Base-by-base conservation (phyloP, 2,113 vertebrate genomes). In the Microcebus griseorufus region DNA sequence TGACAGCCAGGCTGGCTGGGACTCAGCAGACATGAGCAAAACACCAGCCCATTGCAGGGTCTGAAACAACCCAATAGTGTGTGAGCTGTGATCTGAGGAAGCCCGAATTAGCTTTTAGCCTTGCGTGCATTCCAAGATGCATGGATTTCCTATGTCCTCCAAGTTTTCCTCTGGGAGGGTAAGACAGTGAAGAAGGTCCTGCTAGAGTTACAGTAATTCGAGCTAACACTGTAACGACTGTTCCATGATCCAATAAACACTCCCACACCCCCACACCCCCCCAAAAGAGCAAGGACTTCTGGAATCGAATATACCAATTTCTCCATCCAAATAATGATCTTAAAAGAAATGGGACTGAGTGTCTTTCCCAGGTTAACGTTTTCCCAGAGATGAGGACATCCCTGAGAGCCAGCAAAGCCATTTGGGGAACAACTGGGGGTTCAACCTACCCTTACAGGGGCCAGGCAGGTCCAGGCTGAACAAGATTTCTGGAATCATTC, bases 341-440 rank as follows among this genome's bases (percentile, higher is more conserved):
- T 86, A 17, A 55, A 14, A 73, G 48, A 93, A 80, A 87, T 73
- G 29, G 55, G 12, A 32, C 20, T 37, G 62, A 78, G n/a, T 64
- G 27, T 62, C 20, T 48, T 42, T 85, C 80, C 39, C 64, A 69
- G 3, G 18, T n/a, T 58, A 82, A 53, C 16, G 45, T 55, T n/a
- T 17, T 65, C 34, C 83, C 53, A 82, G 84, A 78, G 11, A 17
- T 70, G 39, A 82, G 79, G 34, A 58, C 25, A 92, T 29, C 34
- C 55, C 53, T 53, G 17, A 88, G 42, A 82, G 82, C 60, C 67
- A 88, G 76, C 37, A 95, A 88, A 95, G 42, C 37, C 45, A 88
- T 64, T 60, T 12, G 45, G 51, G 42, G 10, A 64, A 6, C 58
- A 55, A 42, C 2, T 42, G 9, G 39, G 6, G 45, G 6, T 72